These are phyloP conservation scores for Cataglyphis hispanica DNA, from an alignment of 1,140 invertebrate species.

Conservation along the genomic window DNA sequence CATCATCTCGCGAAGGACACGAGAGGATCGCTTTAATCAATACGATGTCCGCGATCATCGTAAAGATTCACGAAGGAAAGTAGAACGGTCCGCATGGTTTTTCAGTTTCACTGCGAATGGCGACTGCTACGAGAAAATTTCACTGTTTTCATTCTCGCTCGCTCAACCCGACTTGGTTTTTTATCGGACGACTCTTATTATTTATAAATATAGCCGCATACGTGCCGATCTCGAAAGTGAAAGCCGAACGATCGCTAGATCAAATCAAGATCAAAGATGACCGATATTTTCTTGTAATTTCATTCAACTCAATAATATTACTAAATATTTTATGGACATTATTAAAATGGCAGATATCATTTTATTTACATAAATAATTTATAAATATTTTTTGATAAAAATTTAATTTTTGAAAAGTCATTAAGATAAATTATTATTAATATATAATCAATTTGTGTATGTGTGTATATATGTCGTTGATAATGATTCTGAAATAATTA, in stretches of 20 bases:
- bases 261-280: slow-evolving; percentile 51
- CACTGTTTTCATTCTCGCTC: slow-evolving; percentile 59
- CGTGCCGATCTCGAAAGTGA: slow-evolving; percentile 51
- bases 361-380: neutral
- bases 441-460: neutral
- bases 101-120: slow-evolving; percentile 58
- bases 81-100: slow-evolving; percentile 64
- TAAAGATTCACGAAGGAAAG: slow-evolving; percentile 62
- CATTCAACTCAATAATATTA: neutral
- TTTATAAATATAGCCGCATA: slow-evolving; percentile 60
- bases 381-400: slow-evolving; percentile 3
- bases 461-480: neutral
- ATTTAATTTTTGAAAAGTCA: neutral
- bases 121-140: slow-evolving; percentile 41
- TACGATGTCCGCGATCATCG: slow-evolving; percentile 1
- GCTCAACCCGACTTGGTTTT: slow-evolving; percentile 19
- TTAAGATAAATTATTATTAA: neutral
- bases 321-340: neutral
- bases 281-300: neutral
- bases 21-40: slow-evolving; percentile 17
- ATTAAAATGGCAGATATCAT: neutral
- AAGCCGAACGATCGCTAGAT: slow-evolving; percentile 42
- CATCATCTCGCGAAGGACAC: slow-evolving; percentile 39
- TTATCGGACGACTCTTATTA: slow-evolving; percentile 50
- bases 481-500: neutral